Percentiles rank a stretch among this genome's conserved stretches.
Conservation (phyloP, 1,140 invertebrate species). For the Drosophila nigrodunni region DNA sequence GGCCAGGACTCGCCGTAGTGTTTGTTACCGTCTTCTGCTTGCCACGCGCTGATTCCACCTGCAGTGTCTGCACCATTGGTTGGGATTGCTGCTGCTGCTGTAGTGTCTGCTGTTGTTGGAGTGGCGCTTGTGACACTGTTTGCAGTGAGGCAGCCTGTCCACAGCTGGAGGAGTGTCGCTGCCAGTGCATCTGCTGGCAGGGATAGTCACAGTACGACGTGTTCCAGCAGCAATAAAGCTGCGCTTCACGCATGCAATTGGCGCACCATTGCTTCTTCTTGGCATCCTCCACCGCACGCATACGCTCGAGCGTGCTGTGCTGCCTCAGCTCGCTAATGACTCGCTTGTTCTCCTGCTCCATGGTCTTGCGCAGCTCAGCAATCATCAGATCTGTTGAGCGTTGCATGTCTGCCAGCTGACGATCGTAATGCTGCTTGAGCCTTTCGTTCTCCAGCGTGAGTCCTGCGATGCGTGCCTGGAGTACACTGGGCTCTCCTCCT, state of each 20-base stretch:
- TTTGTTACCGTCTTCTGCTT: conserved; percentile 24
- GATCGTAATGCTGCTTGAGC: conserved; percentile 86
- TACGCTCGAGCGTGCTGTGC: conserved; percentile 87
- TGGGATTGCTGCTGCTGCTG: neutral
- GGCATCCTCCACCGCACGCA: conserved; percentile 89
- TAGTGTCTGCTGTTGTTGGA: neutral
- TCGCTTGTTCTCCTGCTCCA: conserved; percentile 88
- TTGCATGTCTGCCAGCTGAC: conserved; percentile 85
- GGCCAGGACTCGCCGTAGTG: neutral
- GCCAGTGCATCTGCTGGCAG: conserved; percentile 91
- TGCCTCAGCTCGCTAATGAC: conserved; percentile 87
- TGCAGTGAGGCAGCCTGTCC: conserved; percentile 29
- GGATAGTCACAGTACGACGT: conserved; percentile 95
- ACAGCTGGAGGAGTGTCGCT: conserved; percentile 85
- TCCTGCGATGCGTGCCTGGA: conserved; percentile 86
- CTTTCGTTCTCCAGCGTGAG: conserved; percentile 88
- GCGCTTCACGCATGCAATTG: conserved; percentile 92
- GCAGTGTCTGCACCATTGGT: conserved; percentile 1
- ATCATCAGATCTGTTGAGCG: conserved; percentile 84
- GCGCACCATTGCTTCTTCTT: conserved; percentile 96
- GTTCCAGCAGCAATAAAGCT: conserved; percentile 98
- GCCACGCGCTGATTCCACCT: conserved; percentile 2
- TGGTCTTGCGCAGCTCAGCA: conserved; percentile 87
- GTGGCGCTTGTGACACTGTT: neutral
- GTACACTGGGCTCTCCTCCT: conserved; percentile 77